phyloP scores from a whole-genome alignment of 2,113 vertebrate genomes.

The Lonchura striata region DNA sequence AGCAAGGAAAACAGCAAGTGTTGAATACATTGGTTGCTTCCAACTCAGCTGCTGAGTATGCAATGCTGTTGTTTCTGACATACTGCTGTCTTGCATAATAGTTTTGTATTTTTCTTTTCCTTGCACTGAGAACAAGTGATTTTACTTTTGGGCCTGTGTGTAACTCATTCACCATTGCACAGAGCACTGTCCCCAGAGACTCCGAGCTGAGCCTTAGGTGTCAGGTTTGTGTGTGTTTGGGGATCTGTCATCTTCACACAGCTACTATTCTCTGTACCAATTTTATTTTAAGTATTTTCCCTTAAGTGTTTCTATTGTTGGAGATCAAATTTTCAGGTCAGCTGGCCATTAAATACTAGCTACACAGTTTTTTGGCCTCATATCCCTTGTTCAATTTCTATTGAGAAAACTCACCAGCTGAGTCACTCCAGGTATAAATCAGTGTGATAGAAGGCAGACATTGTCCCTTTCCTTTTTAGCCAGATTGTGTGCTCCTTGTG shows the following conservation, averaged over 20 bases:
- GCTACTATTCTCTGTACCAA: not conserved
- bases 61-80: not conserved
- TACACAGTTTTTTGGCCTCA: not conserved
- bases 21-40: not conserved
- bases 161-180: not conserved
- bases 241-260: not conserved
- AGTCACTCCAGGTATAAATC: not conserved
- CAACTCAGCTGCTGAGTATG: not conserved
- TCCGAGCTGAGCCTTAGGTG: not conserved
- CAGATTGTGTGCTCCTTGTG: not conserved
- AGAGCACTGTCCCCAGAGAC: not conserved
- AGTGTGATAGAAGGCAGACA: not conserved
- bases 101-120: not conserved
- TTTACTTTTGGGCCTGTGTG: not conserved
- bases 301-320: not conserved
- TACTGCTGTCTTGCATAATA: not conserved
- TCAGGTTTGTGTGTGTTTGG: not conserved
- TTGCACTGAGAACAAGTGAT: not conserved
- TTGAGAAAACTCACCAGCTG: not conserved
- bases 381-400: not conserved
- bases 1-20: not conserved
- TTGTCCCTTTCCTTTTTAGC: not conserved
- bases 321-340: not conserved
- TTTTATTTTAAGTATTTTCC: not conserved
- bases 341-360: not conserved